A percentile compares a stretch with the other conserved stretches of the same genome.
These are phyloP conservation scores for human DNA, from an alignment of 2,113 vertebrate genomes.

Conservation along the genomic window GRCh38 chr1:154126001-154126500, in stretches of 20 bases:
- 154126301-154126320: neutral
- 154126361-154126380: slow-evolving; percentile 65
- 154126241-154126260: neutral
- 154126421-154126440: slow-evolving; percentile 65
- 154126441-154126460: slow-evolving; percentile 66
- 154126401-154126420: slow-evolving; percentile 72
- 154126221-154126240: neutral
- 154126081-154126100: neutral
- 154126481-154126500: neutral
- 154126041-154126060: too few relatives aligned
- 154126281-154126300: neutral
- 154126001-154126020: too few relatives aligned
- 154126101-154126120: neutral
- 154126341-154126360: slow-evolving; percentile 73
- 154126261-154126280: neutral
- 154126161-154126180: neutral
- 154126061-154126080: neutral
- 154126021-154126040: too few relatives aligned
- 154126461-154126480: slow-evolving; percentile 71
- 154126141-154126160: neutral
- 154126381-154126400: slow-evolving; percentile 76
- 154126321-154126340: slow-evolving; percentile 74
- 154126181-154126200: neutral
- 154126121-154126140: neutral
- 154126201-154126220: neutral